Base-by-base conservation (phyloP, 2,797 vertebrate species). In the Linurgus olivaceus region DNA sequence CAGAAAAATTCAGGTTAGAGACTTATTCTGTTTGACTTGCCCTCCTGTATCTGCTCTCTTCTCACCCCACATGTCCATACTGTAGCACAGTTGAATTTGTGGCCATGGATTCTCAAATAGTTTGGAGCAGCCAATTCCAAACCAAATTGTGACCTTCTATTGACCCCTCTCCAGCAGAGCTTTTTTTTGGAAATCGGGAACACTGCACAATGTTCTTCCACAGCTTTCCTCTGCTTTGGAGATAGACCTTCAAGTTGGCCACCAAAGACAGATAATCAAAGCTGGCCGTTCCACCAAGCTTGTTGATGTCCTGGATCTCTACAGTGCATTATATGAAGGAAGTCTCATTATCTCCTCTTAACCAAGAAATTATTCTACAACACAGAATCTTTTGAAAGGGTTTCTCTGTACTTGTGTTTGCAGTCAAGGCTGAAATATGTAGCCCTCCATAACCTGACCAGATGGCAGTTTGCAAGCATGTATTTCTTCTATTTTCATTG, bases 391-490 rank as follows among this genome's bases (percentile, higher is more conserved):
- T 96, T 91, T 74, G 75, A 93, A 96, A 90, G 93, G 93, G 50
- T 94, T 92, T 91, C 77, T 90, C 82, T 83, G 21, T 51, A 44
- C 55, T 95, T 15, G 6, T 90, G 78, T 91, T 96, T 96, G 85
- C 93, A 95, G 33, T 96, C 80, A 84, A 96, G 96, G 96, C 95
- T 96, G 96, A 94, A 97, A 92, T 96, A 96, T 28, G 54, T 94
- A 90, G 87, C 87, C 93, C 91, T 94, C 74, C 79, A 45, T 96
- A 97, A 97, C 94, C 96, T 97, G 95, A 96, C 94, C 96, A 97
- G 96, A 97, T 97, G 96, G 96, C 94, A 95, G 86, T 94, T 94
- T 93, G 90, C 87, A 83, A 89, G 94, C 83, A 75, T 94, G 52
- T 96, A 93, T 94, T 95, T 94, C 93, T 96, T 92, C 82, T 93